Percentiles rank a stretch among this genome's conserved stretches.
These are phyloP conservation scores for Phengaris alcon DNA, from an alignment of 2,888 invertebrate genomes.

Conservation along the genomic window DNA sequence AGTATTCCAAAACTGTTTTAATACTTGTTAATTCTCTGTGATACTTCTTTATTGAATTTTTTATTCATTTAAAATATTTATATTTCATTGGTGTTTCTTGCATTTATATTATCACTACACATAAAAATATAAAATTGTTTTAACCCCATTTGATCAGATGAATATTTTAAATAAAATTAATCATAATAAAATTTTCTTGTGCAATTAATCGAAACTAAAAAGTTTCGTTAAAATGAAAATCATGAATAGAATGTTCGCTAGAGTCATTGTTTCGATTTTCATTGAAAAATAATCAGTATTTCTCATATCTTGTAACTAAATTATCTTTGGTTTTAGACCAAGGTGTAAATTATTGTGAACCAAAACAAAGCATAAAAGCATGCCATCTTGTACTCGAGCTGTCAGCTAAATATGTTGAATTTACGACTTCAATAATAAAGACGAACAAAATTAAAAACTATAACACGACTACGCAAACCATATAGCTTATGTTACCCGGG, in stretches of 20 bases:
- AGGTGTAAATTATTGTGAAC: too few species aligned
- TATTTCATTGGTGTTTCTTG: conserved; percentile 12
- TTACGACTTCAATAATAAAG: too few species aligned
- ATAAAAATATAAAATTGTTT: background rate
- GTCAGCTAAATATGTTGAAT: too few species aligned
- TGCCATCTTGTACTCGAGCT: too few species aligned
- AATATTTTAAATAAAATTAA: background rate
- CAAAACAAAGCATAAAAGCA: too few species aligned
- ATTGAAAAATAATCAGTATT: too few species aligned
- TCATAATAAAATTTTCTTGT: background rate
- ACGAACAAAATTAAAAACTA: too few species aligned
- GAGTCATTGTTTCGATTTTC: background rate
- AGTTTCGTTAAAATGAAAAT: too few species aligned
- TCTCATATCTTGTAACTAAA: too few species aligned
- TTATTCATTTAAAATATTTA: conserved; percentile 18
- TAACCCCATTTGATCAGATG: background rate
- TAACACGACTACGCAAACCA: too few species aligned
- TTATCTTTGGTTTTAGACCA: too few species aligned
- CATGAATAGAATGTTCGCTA: background rate
- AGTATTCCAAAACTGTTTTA: conserved; percentile 9
- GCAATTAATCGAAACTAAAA: background rate
- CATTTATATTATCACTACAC: conserved; percentile 22
- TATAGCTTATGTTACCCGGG: too few species aligned
- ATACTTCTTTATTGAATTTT: conserved; percentile 14
- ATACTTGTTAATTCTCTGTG: conserved; percentile 27